Evolutionary conservation across 2,113 vertebrate species (phyloP), one percentile per base, ranked within the genome.

Genomic region (Leptobrachium leishanense): DNA sequence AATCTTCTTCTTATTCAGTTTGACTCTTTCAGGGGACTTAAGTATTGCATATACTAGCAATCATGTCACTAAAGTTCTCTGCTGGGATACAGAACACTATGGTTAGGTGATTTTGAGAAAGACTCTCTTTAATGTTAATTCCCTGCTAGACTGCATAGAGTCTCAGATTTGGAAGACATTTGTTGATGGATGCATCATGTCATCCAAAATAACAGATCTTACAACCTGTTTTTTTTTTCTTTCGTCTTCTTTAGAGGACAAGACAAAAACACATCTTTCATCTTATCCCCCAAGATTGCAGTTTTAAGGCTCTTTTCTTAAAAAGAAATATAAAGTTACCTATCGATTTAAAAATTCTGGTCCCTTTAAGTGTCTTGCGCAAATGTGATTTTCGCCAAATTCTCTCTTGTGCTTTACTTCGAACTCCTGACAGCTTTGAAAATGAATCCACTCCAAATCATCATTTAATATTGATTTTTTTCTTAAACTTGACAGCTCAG

Each of bases 121-220:
- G 11, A n/a, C 42, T 77, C 50, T 73, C 2, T 55, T 73, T 72
- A 31, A 5, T 6, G 55, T 67, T 43, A 55, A 73, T 44, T 70
- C 54, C 9, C 43, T 39, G 10, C 31, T 20, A 41, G 43, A 50
- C 68, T 82, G 6, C 10, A 10, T 40, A 53, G 15, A 65, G n/a
- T 46, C 40, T n/a, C 10, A 53, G 69, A 53, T 31, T 40, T 67
- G 63, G 43, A 64, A 68, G 64, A 69, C 54, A 73, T 39, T 59
- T 15, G 4, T 15, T 75, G 59, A 71, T 20, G 20, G 71, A 71
- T 42, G 40, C 40, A 44, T 74, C 55, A 59, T 72, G 82, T 62
- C 67, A 79, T 83, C 69, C 43, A 74, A 76, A 20, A 15, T 64
- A 39, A 76, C 53, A 69, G 63, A 71, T 83, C 54, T 76, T 44